Base-by-base conservation (phyloP, 2,113 vertebrate genomes). In the Platysternon megacephalum region DNA sequence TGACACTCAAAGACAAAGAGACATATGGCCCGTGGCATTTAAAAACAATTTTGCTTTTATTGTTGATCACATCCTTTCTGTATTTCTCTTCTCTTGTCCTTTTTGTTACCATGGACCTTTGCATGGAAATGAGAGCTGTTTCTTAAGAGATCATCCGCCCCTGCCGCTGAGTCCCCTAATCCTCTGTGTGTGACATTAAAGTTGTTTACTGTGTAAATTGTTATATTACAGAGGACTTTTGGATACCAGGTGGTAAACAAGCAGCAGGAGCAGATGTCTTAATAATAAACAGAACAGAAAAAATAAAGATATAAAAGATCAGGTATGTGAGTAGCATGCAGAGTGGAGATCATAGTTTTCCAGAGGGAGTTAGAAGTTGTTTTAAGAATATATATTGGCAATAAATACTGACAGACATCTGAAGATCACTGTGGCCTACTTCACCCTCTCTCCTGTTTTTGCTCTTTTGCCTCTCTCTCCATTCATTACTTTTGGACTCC, bases 191-290 rank as follows among this genome's bases (percentile, higher is more conserved):
- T 46, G 74, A 90, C 9, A 17, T 52, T 83, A 95, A 95, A 90
- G 56, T 53, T 90, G 76, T 93, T 95, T 87, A 12, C 48, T 56
- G 4, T 72, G 6, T 53, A 12, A 28, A 42, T 80, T 51, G 11
- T 72, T 28, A 79, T 86, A 76, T 42, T 89, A 51, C 44, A 82
- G 46, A 91, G 74, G 29, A 51, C 61, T 84, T 83, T 72, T 56
- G 26, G 46, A 74, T 82, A 83, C 46, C 82, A 89, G 74, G 39
- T 83, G 55, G 58, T 28, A 87, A 52, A 58, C 51, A 53, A 79
- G 72, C 24, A 94, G 81, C 32, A 85, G 68, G 39, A 93, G 51
- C 84, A 88, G 74, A 17, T 94, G 72, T 85, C 87, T 94, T 87
- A 61, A 65, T 17, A 88, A 28, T 39, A 68, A 7, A 82, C 16